Evolutionary conservation across 2,888 invertebrate species (phyloP).

Genomic region (Apotomis capreana): DNA sequence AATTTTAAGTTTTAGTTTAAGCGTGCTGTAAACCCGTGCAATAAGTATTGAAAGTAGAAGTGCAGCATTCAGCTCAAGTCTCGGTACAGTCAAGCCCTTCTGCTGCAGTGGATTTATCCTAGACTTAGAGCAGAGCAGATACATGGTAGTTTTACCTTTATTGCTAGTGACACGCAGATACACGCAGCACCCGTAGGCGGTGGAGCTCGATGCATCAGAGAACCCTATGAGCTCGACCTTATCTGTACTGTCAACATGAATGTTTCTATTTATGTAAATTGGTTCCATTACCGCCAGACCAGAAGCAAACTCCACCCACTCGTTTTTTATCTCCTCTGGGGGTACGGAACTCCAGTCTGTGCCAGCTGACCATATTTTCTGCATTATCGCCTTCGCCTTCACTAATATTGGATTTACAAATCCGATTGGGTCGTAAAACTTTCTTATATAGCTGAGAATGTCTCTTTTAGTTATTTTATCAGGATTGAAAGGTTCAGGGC

Average conservation of each 20-base stretch:
- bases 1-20: conserved; percentile 18
- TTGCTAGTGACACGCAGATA: not conserved
- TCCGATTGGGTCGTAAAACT: conserved; percentile 45
- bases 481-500: not conserved
- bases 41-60: conserved; percentile 26
- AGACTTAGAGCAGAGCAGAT: conserved; percentile 40
- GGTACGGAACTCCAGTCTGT: not conserved
- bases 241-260: not conserved
- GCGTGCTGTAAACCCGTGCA: not conserved
- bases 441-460: conserved; percentile 42
- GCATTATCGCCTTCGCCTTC: conserved; percentile 41
- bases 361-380: conserved; percentile 27
- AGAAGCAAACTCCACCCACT: not conserved
- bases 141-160: not conserved
- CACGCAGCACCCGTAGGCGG: not conserved
- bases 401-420: conserved; percentile 41
- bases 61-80: conserved; percentile 37
- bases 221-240: not conserved
- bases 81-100: conserved; percentile 31
- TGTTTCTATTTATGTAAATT: not conserved
- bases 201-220: not conserved
- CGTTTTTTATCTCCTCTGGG: not conserved
- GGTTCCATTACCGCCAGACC: not conserved
- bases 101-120: conserved; percentile 22
- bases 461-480: conserved; percentile 41